These are phyloP conservation scores for Helostoma temminkii DNA, from an alignment of 2,797 vertebrate species.

Conservation along the genomic window DNA sequence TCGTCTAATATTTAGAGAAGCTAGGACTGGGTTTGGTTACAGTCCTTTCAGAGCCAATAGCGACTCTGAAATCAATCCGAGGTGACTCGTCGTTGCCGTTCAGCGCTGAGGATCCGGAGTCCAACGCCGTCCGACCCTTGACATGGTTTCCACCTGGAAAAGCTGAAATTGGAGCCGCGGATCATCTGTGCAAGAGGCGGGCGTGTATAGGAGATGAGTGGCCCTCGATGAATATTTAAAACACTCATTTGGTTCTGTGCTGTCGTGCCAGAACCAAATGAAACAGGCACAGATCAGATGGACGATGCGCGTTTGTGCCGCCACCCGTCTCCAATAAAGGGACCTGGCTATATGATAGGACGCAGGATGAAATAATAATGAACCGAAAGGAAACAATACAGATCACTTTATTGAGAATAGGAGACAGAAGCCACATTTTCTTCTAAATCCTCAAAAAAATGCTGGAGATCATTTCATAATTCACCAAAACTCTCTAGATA, in stretches of 20 bases:
- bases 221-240: conserved; percentile 86
- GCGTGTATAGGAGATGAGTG: conserved; percentile 64
- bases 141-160: conserved; percentile 82
- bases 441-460: background rate
- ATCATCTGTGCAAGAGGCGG: conserved; percentile 70
- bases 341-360: conserved; percentile 65
- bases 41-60: conserved; percentile 75
- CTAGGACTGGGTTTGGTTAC: conserved; percentile 79
- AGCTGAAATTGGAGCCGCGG: conserved; percentile 79
- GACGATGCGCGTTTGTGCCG: conserved; percentile 36
- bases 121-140: conserved; percentile 40
- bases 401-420: conserved; percentile 9
- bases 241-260: conserved; percentile 72
- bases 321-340: conserved; percentile 51
- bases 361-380: conserved; percentile 68
- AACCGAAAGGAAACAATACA: conserved; percentile 9
- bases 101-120: conserved; percentile 51
- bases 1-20: conserved; percentile 83
- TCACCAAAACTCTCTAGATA: background rate
- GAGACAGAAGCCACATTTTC: background rate
- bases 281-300: conserved; percentile 79
- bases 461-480: background rate
- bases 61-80: conserved; percentile 82
- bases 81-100: conserved; percentile 61
- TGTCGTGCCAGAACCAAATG: conserved; percentile 58